These are phyloP conservation scores for Subacronicta megacephala DNA, from an alignment of 2,888 invertebrate species.

Conservation along the genomic window DNA sequence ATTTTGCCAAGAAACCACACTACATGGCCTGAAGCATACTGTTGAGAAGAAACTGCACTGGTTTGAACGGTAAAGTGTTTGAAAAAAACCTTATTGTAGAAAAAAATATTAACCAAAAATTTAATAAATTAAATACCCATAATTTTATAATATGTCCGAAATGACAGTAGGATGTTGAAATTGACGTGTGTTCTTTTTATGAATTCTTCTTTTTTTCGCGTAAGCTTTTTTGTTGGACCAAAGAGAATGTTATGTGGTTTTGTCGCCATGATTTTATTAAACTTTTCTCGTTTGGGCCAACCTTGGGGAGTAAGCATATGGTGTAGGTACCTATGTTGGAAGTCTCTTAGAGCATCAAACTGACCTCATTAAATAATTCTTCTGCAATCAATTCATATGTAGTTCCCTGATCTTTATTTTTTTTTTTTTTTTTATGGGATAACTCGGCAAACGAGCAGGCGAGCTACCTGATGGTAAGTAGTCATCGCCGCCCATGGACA, in stretches of 20 bases:
- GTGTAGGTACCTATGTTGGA: too few species aligned
- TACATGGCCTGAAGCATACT: slow-evolving; percentile 85
- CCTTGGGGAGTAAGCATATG: too few species aligned
- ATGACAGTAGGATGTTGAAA: slow-evolving; percentile 28
- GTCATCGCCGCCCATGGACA: too few species aligned
- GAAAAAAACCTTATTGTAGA: slow-evolving; percentile 18
- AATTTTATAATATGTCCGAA: slow-evolving; percentile 38
- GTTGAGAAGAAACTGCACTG: slow-evolving; percentile 78
- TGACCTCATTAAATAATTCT: too few species aligned
- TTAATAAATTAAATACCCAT: slow-evolving; percentile 21
- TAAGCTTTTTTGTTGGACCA: slow-evolving; percentile 4
- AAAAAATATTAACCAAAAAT: slow-evolving; percentile 22
- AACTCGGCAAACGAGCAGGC: too few species aligned
- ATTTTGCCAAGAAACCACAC: slow-evolving; percentile 80
- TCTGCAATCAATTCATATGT: too few species aligned
- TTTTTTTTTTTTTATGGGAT: too few species aligned
- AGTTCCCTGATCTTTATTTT: too few species aligned
- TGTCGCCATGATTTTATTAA: slow-evolving; percentile 15
- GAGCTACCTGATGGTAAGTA: too few species aligned
- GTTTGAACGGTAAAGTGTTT: slow-evolving; percentile 75
- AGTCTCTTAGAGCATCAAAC: too few species aligned
- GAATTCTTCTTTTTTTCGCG: slow-evolving; percentile 40
- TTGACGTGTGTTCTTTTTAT: slow-evolving; percentile 53
- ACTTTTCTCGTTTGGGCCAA: too few species aligned
- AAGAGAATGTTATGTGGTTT: slow-evolving; percentile 12